Percentiles rank a stretch among this genome's conserved stretches.
phyloP scores from a whole-genome alignment of 2,888 invertebrate species.

The Drosophila borborema region DNA sequence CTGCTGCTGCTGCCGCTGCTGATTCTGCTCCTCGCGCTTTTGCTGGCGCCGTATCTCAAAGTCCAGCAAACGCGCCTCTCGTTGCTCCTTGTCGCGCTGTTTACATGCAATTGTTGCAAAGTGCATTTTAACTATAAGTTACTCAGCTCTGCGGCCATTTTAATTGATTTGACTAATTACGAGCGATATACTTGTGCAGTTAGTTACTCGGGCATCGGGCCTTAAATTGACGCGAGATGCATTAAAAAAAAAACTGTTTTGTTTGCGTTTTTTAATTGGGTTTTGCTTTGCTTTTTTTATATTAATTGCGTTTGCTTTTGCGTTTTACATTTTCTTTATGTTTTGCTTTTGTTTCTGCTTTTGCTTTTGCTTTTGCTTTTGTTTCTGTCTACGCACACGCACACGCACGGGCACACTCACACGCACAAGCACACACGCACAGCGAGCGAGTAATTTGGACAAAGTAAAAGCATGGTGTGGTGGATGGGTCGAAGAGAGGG shows the following conservation, averaged over 20 bases:
- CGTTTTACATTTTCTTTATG: too few species aligned
- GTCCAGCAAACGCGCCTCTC: constrained; percentile 85
- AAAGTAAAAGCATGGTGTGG: background rate
- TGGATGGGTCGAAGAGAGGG: background rate
- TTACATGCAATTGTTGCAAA: constrained; percentile 82
- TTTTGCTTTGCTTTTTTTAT: constrained; percentile 10
- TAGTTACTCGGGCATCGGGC: constrained; percentile 30
- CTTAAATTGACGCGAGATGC: constrained; percentile 36
- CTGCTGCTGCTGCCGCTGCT: constrained; percentile 82
- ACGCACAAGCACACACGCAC: constrained; percentile 15
- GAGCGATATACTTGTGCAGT: constrained; percentile 48
- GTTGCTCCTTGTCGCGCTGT: constrained; percentile 85
- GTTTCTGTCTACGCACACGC: constrained; percentile 12
- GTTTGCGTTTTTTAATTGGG: constrained; percentile 17
- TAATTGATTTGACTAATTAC: constrained; percentile 51
- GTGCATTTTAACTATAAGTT: constrained; percentile 78
- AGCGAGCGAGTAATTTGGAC: constrained; percentile 17
- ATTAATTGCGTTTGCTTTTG: constrained; percentile 3
- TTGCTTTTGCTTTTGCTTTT: background rate
- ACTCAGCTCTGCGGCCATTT: constrained; percentile 56
- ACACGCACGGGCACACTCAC: constrained; percentile 18
- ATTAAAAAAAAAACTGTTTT: constrained; percentile 20
- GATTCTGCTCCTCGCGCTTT: constrained; percentile 84
- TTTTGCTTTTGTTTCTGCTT: background rate
- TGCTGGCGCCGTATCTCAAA: constrained; percentile 85